These are phyloP conservation scores for Pseudomugil tenellus DNA, from an alignment of 2,797 vertebrate genomes.

Conservation along the genomic window DNA sequence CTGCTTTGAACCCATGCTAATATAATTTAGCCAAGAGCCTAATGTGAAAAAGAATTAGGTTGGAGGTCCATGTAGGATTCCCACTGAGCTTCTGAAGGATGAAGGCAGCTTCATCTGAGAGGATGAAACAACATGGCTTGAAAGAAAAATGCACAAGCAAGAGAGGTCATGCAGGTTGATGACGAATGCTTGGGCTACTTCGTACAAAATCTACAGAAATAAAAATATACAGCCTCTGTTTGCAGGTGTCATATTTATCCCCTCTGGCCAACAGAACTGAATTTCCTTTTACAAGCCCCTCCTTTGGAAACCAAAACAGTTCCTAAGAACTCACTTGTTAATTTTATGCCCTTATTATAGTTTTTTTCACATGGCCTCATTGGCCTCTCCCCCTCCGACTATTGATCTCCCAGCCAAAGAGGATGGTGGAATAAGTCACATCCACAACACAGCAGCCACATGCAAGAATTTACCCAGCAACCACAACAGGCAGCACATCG, in stretches of 20 bases:
- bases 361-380: constrained; percentile 9
- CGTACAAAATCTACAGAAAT: constrained; percentile 29
- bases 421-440: constrained; percentile 41
- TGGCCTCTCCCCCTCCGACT: not conserved
- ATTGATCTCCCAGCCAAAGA: constrained; percentile 46
- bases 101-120: constrained; percentile 36
- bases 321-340: constrained; percentile 19
- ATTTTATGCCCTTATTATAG: constrained; percentile 21
- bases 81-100: constrained; percentile 31
- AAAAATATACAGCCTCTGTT: constrained; percentile 37
- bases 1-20: constrained; percentile 25
- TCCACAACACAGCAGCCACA: constrained; percentile 60
- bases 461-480: constrained; percentile 63
- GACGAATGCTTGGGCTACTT: constrained; percentile 28
- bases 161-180: constrained; percentile 11
- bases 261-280: constrained; percentile 1
- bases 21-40: constrained; percentile 29
- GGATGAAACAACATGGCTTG: constrained; percentile 27
- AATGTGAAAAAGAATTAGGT: constrained; percentile 7
- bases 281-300: constrained; percentile 35
- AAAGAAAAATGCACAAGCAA: constrained; percentile 23
- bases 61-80: constrained; percentile 18
- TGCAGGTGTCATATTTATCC: too few relatives aligned
- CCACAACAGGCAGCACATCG: constrained; percentile 41
- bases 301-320: constrained; percentile 36